These are phyloP conservation scores for Lepidochitona cinerea DNA, from an alignment of 2,888 invertebrate species.

Conservation along the genomic window DNA sequence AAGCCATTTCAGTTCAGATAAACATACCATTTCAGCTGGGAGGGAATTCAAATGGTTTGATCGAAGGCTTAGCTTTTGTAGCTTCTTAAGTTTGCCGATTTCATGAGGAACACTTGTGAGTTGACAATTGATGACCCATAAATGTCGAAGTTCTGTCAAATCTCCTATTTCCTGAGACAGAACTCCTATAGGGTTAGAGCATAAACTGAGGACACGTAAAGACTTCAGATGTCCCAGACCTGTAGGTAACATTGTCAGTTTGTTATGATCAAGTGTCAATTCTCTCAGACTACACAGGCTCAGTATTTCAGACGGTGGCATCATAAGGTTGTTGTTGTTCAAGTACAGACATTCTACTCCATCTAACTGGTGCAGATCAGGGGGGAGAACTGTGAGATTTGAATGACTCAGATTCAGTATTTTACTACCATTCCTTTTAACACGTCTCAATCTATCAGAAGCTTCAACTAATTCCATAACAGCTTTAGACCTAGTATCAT, in stretches of 20 bases:
- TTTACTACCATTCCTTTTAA: constrained; percentile 32
- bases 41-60: constrained; percentile 50
- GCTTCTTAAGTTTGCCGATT: constrained; percentile 48
- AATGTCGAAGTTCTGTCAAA: constrained; percentile 48
- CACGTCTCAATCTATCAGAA: constrained; percentile 46
- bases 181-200: constrained; percentile 56
- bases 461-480: constrained; percentile 56
- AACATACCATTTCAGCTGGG: constrained; percentile 50
- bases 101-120: constrained; percentile 54
- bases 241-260: constrained; percentile 64
- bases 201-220: constrained; percentile 46
- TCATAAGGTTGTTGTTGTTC: constrained; percentile 64
- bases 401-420: constrained; percentile 70
- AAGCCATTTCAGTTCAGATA: constrained; percentile 59
- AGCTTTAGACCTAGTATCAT: too few species aligned
- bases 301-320: constrained; percentile 64
- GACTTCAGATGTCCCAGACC: constrained; percentile 47
- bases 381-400: constrained; percentile 59
- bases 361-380: constrained; percentile 43
- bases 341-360: constrained; percentile 49
- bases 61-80: constrained; percentile 56
- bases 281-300: constrained; percentile 51
- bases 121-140: constrained; percentile 63
- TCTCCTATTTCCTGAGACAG: constrained; percentile 58
- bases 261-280: constrained; percentile 64